Evolutionary conservation across 2,797 vertebrate species (phyloP).

Genomic region (Neosilurus hyrtlii): DNA sequence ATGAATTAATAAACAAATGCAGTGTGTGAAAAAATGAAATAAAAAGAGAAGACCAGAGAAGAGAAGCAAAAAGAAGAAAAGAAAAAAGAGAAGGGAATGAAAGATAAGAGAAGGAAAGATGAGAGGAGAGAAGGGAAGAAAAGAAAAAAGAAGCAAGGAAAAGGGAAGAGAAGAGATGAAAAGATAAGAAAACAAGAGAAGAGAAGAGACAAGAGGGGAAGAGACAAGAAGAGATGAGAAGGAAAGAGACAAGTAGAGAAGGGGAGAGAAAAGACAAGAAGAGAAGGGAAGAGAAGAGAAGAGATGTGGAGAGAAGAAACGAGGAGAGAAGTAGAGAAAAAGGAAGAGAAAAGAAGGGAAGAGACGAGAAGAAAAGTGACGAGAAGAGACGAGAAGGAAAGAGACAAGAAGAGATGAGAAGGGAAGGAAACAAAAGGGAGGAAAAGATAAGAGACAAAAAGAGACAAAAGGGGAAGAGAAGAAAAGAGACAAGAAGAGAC

Average conservation of each 20-base stretch:
- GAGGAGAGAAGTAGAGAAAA: too few species aligned
- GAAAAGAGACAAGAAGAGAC: too few species aligned
- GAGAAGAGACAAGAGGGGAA: background rate
- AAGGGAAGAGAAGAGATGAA: too few species aligned
- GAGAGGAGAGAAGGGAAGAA: background rate
- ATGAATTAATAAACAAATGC: slow-evolving; percentile 30
- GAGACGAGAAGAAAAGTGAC: too few species aligned
- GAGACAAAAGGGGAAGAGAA: too few species aligned
- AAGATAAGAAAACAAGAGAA: background rate
- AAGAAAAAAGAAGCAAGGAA: background rate
- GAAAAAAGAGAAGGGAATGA: background rate
- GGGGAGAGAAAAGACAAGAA: background rate
- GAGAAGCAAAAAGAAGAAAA: background rate
- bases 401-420: too few species aligned
- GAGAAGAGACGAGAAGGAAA: too few species aligned
- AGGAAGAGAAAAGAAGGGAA: too few species aligned
- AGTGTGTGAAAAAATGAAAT: background rate
- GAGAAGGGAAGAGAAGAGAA: background rate
- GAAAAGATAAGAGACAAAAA: too few species aligned
- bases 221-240: background rate
- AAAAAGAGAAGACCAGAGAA: background rate
- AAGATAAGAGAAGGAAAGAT: background rate
- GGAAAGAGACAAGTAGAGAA: background rate
- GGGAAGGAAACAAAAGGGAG: too few species aligned
- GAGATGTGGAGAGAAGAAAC: too few species aligned